A percentile compares a stretch with the other conserved stretches of the same genome.
phyloP scores from a whole-genome alignment of 2,888 invertebrate species.

The Troilus luridus region DNA sequence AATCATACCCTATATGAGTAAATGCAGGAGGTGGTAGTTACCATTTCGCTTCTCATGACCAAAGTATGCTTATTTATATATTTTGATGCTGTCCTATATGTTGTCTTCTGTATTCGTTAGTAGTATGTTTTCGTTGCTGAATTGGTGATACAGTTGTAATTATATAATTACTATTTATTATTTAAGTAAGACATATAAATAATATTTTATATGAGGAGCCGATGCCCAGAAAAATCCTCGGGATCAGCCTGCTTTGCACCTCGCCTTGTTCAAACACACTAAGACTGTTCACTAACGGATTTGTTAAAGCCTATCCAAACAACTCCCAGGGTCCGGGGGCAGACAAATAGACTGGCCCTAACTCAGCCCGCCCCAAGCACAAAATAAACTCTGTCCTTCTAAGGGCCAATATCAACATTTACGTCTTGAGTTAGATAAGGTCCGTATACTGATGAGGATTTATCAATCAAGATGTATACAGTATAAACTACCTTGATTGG shows the following conservation, averaged over 20 bases:
- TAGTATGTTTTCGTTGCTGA: too few relatives aligned
- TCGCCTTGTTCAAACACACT: constrained; percentile 33
- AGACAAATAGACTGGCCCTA: constrained; percentile 24
- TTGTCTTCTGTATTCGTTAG: too few relatives aligned
- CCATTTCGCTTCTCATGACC: too few relatives aligned
- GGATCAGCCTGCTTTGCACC: background rate
- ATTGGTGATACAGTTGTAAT: too few relatives aligned
- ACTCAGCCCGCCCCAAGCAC: background rate
- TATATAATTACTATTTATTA: background rate
- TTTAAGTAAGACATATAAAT: background rate
- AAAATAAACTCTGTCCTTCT: background rate
- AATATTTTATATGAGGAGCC: background rate
- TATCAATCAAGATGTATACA: constrained; percentile 24
- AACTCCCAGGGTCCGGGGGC: background rate
- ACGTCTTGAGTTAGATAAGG: background rate
- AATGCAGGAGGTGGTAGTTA: too few relatives aligned
- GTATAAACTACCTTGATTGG: background rate
- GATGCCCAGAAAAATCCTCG: background rate
- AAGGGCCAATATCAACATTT: constrained; percentile 1
- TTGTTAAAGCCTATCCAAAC: constrained; percentile 22
- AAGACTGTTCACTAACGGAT: constrained; percentile 38
- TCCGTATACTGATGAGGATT: background rate
- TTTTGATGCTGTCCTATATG: too few relatives aligned
- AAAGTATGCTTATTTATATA: too few relatives aligned
- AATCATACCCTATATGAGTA: too few relatives aligned